These are phyloP conservation scores for Meles meles DNA, from an alignment of 2,113 vertebrate species.

Conservation along the genomic window DNA sequence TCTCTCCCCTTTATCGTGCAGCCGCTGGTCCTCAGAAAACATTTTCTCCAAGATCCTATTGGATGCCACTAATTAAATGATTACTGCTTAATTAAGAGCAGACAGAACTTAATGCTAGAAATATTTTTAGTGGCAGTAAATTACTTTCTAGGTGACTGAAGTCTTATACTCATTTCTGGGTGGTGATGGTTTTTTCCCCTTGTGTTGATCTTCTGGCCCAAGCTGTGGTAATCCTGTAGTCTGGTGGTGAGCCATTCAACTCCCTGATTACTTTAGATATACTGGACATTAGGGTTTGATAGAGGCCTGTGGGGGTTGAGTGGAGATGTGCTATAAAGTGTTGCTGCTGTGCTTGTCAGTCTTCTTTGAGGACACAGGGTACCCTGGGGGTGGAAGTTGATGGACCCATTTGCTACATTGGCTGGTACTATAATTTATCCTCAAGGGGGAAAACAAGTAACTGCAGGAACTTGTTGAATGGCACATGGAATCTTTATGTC, in stretches of 20 bases:
- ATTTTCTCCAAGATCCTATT: neutral
- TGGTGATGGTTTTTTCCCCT: neutral
- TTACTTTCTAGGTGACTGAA: neutral
- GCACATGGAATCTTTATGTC: neutral
- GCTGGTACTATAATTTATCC: neutral
- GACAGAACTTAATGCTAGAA: neutral
- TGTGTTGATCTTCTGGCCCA: neutral
- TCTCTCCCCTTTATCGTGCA: neutral
- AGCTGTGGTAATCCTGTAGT: neutral
- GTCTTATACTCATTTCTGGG: neutral
- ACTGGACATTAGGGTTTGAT: neutral
- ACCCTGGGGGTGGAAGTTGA: neutral
- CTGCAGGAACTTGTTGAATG: neutral
- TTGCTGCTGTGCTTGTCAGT: neutral
- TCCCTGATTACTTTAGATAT: neutral
- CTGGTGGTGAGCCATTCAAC: neutral
- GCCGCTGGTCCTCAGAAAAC: neutral
- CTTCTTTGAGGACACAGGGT: neutral
- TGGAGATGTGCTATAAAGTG: neutral
- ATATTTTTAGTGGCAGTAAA: neutral
- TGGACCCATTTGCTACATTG: neutral
- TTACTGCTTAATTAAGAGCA: neutral
- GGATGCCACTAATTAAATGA: neutral
- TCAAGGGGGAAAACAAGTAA: neutral
- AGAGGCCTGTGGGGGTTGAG: neutral